phyloP scores from a whole-genome alignment of 2,113 vertebrate species.

The Pseudopodoces humilis region DNA sequence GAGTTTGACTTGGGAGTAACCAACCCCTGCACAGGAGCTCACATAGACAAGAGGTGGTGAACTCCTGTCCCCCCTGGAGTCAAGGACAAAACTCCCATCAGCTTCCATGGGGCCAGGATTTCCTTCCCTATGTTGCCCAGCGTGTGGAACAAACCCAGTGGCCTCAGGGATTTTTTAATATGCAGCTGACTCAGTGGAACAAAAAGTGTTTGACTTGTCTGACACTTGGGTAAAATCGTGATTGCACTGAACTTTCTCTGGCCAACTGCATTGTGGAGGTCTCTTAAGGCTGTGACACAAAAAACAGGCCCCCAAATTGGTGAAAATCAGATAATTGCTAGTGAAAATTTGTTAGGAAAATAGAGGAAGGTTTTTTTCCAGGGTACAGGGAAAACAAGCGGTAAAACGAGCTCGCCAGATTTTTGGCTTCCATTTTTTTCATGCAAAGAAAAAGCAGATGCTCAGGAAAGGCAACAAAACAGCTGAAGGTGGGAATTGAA shows the following conservation, averaged over 20 bases:
- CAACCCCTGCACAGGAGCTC: not conserved
- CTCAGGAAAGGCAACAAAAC: not conserved
- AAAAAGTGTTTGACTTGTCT: not conserved
- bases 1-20: constrained; percentile 22
- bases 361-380: not conserved
- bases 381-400: not conserved
- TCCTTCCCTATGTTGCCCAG: not conserved
- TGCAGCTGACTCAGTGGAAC: not conserved
- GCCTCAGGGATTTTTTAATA: not conserved
- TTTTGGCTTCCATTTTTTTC: not conserved
- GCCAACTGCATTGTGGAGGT: not conserved
- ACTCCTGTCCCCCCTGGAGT: not conserved
- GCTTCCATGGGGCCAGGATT: not conserved
- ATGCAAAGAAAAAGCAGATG: not conserved
- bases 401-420: not conserved
- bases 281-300: not conserved
- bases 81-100: constrained; percentile 26
- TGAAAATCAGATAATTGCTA: not conserved
- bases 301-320: not conserved
- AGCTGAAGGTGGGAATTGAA: not conserved
- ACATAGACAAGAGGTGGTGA: not conserved
- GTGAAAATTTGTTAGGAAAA: not conserved
- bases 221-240: not conserved
- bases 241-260: not conserved
- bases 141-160: not conserved